phyloP scores from a whole-genome alignment of 2,113 vertebrate species.

The Maccullochella peelii region DNA sequence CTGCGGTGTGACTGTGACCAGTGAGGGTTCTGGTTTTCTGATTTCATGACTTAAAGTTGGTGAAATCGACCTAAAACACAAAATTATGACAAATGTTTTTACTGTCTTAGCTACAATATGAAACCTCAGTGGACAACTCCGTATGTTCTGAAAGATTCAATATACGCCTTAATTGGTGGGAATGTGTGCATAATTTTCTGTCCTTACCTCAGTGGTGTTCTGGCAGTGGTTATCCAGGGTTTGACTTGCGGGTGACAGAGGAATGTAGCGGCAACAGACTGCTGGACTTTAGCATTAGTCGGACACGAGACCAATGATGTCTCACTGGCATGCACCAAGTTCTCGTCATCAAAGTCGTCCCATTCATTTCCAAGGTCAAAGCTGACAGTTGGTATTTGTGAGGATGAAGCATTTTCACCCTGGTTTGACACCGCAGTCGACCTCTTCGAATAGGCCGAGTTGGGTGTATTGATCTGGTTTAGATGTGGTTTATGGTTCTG shows the following conservation, averaged over 20 bases:
- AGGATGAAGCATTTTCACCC: constrained; percentile 65
- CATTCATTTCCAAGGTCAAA: constrained; percentile 88
- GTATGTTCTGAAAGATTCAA: background rate
- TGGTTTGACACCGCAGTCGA: constrained; percentile 47
- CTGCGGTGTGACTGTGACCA: constrained; percentile 35
- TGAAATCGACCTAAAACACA: constrained; percentile 58
- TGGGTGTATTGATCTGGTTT: constrained; percentile 57
- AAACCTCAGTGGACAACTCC: background rate
- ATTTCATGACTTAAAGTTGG: constrained; percentile 30
- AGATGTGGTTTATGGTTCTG: constrained; percentile 11
- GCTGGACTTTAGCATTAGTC: constrained; percentile 30
- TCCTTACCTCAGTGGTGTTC: constrained; percentile 64
- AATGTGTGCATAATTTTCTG: background rate
- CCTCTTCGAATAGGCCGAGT: constrained; percentile 37
- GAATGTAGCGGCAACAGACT: constrained; percentile 16
- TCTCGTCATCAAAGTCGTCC: constrained; percentile 92
- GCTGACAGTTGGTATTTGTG: constrained; percentile 81
- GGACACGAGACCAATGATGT: constrained; percentile 29
- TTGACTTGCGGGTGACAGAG: constrained; percentile 26
- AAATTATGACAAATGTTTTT: constrained; percentile 4
- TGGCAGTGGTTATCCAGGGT: constrained; percentile 18
- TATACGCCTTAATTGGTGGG: background rate
- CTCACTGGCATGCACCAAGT: constrained; percentile 83
- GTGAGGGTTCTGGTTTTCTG: constrained; percentile 13
- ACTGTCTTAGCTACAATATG: background rate